phyloP scores from a whole-genome alignment of 1,140 invertebrate genomes.

The Elysia chlorotica region DNA sequence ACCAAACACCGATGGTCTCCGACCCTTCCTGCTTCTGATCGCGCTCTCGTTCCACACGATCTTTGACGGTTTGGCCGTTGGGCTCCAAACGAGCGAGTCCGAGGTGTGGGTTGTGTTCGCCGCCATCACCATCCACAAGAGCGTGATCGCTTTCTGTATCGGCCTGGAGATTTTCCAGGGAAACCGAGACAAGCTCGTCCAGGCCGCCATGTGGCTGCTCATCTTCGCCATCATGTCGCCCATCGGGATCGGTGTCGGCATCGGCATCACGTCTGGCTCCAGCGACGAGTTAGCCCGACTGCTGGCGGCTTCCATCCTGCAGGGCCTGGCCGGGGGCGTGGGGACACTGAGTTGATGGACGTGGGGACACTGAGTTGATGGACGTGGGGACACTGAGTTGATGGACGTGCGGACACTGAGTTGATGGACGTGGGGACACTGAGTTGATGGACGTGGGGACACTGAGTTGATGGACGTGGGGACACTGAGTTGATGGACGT shows the following conservation, averaged over 20 bases:
- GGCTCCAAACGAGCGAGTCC: constrained; percentile 54
- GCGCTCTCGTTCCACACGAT: constrained; percentile 52
- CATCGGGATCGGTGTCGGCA: constrained; percentile 66
- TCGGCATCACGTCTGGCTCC: constrained; percentile 59
- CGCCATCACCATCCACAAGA: constrained; percentile 71
- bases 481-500: too few species aligned
- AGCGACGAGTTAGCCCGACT: constrained; percentile 33
- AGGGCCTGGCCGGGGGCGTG: constrained; percentile 80
- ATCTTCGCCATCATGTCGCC: constrained; percentile 74
- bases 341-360: too few species aligned
- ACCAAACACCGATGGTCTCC: constrained; percentile 40
- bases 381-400: too few species aligned
- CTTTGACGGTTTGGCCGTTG: constrained; percentile 52
- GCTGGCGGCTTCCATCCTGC: constrained; percentile 63
- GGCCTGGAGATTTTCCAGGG: constrained; percentile 71
- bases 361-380: too few species aligned
- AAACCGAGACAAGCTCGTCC: constrained; percentile 63
- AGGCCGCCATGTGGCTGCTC: constrained; percentile 39
- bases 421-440: too few species aligned
- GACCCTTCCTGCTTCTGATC: constrained; percentile 40
- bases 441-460: too few species aligned
- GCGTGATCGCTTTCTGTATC: constrained; percentile 78
- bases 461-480: too few species aligned
- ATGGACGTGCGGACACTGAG: too few species aligned
- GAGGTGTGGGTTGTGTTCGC: constrained; percentile 74